Base-by-base conservation (phyloP, 2,797 vertebrate genomes). In the Limosa lapponica region DNA sequence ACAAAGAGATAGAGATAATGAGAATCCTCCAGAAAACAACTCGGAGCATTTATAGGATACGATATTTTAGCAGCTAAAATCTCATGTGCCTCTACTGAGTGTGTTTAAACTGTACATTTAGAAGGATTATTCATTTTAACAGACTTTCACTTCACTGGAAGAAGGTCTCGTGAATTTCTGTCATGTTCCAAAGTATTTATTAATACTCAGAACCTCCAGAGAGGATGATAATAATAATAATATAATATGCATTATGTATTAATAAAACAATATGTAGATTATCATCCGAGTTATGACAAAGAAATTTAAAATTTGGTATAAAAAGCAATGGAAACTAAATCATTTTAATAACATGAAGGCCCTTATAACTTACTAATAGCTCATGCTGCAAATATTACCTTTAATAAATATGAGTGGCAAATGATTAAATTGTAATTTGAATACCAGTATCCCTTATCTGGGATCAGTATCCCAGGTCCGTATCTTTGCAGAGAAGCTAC, bases 1-100 rank as follows among this genome's bases (percentile, higher is more conserved):
- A 27, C 6, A 37, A 23, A 57, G 2, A 20, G 14, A 4, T 0
- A 87, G 12, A 52, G 20, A 8, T 13, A 24, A 36, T 1, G 12
- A 51, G 8, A 77, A 58, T 55, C 24, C 25, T 73, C 18, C 34
- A 80, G 28, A 73, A 59, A 18, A 36, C 3, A 37, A 44, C 58
- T 64, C 30, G 44, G 22, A 39, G 7, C 8, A 44, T 66, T 73
- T 73, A 13, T 36, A 39, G 17, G 43, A 41, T 39, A 30, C 5
- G 7, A 3, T 39, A 36, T 12, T 86, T 69, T 22, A 70, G 15
- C 13, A 46, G 4, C 23, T 80, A 49, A 82, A 57, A 61, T 44
- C 19, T 65, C 34, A 37, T 14, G 8, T 16, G 1, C 49, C 16
- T 88, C 22, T 62, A 36, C 18, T 43, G 20, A 58, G 10, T 25